Evolutionary conservation across 2,797 vertebrate species (phyloP).

Genomic region (Acanthis flammea): DNA sequence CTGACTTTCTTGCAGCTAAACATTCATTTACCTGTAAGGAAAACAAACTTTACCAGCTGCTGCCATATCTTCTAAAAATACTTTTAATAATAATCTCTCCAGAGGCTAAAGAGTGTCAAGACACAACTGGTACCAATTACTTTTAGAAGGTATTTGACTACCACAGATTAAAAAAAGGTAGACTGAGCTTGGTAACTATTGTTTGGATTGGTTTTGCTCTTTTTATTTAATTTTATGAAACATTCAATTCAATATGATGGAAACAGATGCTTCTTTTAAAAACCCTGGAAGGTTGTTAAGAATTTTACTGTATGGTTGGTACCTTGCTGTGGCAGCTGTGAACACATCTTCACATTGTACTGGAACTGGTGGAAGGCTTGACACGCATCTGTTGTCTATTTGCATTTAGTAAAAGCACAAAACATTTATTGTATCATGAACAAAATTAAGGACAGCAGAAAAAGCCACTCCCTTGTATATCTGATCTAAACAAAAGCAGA

Average conservation of each 20-base stretch:
- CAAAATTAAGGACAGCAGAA: neutral
- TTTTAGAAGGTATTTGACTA: constrained; percentile 27
- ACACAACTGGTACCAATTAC: neutral
- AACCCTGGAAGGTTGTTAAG: neutral
- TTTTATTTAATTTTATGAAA: neutral
- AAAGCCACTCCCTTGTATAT: neutral
- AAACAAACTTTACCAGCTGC: neutral
- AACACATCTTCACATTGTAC: neutral
- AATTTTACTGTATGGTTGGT: neutral
- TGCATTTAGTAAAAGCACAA: neutral
- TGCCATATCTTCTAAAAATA: constrained; percentile 5
- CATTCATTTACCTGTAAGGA: constrained; percentile 27
- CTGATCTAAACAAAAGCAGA: neutral
- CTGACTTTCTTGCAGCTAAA: constrained; percentile 24
- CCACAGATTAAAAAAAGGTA: constrained; percentile 19
- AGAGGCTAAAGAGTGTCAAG: constrained; percentile 30
- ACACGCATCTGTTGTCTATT: neutral
- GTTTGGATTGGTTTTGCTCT: neutral
- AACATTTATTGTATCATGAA: neutral
- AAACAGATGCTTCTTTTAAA: neutral
- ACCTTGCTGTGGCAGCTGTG: neutral
- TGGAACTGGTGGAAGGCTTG: neutral
- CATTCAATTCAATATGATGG: neutral
- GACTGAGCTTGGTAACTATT: constrained; percentile 11
- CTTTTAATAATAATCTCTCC: neutral